Base-by-base conservation (phyloP, 2,113 vertebrate species). In the Festucalex cinctus region DNA sequence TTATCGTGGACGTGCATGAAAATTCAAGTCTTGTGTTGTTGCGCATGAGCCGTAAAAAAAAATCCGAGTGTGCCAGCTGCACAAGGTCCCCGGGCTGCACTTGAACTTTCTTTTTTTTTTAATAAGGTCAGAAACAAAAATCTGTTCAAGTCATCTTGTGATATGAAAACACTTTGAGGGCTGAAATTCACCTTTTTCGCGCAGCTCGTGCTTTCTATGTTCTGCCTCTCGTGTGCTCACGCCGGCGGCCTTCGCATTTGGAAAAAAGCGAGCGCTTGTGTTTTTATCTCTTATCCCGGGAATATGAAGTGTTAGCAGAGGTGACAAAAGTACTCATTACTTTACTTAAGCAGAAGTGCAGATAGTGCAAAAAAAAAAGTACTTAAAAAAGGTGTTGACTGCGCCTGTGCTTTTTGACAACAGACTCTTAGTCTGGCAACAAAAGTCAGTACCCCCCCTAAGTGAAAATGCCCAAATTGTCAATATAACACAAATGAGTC, bases 31-130 rank as follows among this genome's bases (percentile, higher is more conserved):
- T 71, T 16, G 43, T 35, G 12, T 32, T 59, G 16, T 65, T 13
- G 48, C 19, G 32, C 17, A 28, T 7, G 14, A 28, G 10, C 3
- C 46, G 54, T 60, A 35, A 16, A 49, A 65, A 35, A 16, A 49
- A 65, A 41, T 20, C 12, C 49, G 22, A 75, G 19, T 64, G 39
- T 1, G 32, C 56, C 9, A 76, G 70, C 66, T 77, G 58, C 49
- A 35, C 39, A 77, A 73, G 70, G 66, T 81, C 59, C 62, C 56
- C 69, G 28, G 64, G 58, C 36, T 77, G 69, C 70, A 76, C 32
- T 73, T 49, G 37, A 84, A 88, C 59, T 80, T 84, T n/a, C n/a
- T 84, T 86, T 89, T 87, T 80, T 84, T 84, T 86, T 88, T 87
- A 87, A 86, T 80, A 85, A 89, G 77, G 68, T 63, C 41, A 62